phyloP scores from a whole-genome alignment of 1,140 invertebrate species.

The Caenorhabditis briggsae region DNA sequence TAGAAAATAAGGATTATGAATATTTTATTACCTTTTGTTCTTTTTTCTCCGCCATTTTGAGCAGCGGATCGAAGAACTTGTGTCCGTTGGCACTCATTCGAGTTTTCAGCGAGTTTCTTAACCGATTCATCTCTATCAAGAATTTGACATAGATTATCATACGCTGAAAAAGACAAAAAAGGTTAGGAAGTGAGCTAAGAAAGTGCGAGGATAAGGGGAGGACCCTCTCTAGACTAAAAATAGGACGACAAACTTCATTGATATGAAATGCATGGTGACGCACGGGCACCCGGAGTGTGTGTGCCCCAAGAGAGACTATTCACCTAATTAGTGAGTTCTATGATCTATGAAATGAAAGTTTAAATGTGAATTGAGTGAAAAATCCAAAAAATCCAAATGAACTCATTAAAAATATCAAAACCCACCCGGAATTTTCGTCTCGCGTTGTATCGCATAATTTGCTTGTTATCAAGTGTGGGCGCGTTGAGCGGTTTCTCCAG shows the following conservation, averaged over 20 bases:
- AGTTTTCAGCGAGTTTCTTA: slow-evolving; percentile 50
- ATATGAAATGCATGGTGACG: slow-evolving; percentile 46
- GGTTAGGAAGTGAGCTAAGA: slow-evolving; percentile 6
- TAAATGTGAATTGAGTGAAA: background rate
- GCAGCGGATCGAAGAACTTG: slow-evolving; percentile 58
- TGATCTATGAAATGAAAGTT: no score
- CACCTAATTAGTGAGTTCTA: no score
- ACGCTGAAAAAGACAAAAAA: slow-evolving; percentile 38
- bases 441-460: slow-evolving; percentile 72
- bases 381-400: background rate
- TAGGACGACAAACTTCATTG: slow-evolving; percentile 29
- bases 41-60: slow-evolving; percentile 62
- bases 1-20: background rate
- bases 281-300: no score
- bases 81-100: slow-evolving; percentile 58
- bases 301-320: no score
- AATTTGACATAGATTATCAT: slow-evolving; percentile 63
- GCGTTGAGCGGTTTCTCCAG: slow-evolving; percentile 60
- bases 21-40: slow-evolving; percentile 54
- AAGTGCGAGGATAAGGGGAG: background rate
- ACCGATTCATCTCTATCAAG: slow-evolving; percentile 59
- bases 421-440: slow-evolving; percentile 74
- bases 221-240: background rate
- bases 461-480: slow-evolving; percentile 69
- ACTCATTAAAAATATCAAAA: slow-evolving; percentile 60